Conservation (phyloP, 2,113 vertebrate genomes). For the Pyrgilauda ruficollis region DNA sequence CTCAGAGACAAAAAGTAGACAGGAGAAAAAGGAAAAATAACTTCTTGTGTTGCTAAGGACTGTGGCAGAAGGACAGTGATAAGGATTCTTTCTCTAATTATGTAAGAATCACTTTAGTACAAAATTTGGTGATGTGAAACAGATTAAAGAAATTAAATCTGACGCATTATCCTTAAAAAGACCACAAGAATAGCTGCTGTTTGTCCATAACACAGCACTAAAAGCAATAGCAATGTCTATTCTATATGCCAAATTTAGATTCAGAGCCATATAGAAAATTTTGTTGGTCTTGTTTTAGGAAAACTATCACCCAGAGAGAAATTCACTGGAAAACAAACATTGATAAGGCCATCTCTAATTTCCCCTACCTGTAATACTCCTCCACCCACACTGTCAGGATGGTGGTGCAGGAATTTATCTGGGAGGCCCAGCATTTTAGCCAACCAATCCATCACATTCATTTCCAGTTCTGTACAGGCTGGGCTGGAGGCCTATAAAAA, state of each 20-base stretch:
- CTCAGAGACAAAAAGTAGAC: neutral
- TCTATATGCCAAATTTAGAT: neutral
- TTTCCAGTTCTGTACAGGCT: constrained; percentile 94
- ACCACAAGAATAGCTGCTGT: neutral
- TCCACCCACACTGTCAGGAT: constrained; percentile 85
- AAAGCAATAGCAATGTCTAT: neutral
- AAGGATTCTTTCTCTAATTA: neutral
- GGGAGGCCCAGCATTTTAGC: constrained; percentile 94
- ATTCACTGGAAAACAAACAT: neutral
- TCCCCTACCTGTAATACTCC: constrained; percentile 88
- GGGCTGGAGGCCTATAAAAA: constrained; percentile 88
- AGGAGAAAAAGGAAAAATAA: neutral
- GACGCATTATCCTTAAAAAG: neutral
- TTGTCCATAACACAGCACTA: neutral
- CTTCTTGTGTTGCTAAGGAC: neutral
- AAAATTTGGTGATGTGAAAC: neutral
- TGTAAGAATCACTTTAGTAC: neutral
- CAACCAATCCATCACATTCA: constrained; percentile 96
- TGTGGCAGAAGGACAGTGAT: neutral
- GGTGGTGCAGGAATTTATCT: constrained; percentile 86
- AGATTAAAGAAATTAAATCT: neutral
- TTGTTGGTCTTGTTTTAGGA: neutral
- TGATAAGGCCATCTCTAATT: neutral
- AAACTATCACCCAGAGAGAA: neutral
- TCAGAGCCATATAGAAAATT: neutral